phyloP scores from a whole-genome alignment of 2,888 invertebrate genomes.

The Euzophera pinguis region DNA sequence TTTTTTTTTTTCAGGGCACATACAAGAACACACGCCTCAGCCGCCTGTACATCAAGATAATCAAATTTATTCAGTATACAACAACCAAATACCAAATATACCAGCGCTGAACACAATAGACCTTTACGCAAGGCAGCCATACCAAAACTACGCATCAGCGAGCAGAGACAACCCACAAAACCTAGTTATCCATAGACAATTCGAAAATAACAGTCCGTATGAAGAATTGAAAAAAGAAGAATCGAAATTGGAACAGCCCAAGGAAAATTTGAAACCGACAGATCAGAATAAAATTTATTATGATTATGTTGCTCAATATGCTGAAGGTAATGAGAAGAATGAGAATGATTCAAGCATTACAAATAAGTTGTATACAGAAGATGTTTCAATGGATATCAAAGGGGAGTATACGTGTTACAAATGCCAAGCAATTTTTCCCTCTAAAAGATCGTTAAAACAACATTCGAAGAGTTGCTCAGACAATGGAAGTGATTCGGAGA shows the following conservation, averaged over 20 bases:
- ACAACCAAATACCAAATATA: slow-evolving; percentile 43
- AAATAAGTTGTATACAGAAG: slow-evolving; percentile 44
- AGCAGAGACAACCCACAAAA: slow-evolving; percentile 65
- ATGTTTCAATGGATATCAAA: slow-evolving; percentile 54
- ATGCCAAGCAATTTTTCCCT: slow-evolving; percentile 58
- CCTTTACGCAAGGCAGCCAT: slow-evolving; percentile 51
- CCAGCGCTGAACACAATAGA: slow-evolving; percentile 47
- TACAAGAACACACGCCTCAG: slow-evolving; percentile 35
- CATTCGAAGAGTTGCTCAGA: slow-evolving; percentile 54
- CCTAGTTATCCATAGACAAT: slow-evolving; percentile 60
- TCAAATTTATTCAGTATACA: slow-evolving; percentile 52
- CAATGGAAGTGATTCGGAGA: slow-evolving; percentile 40
- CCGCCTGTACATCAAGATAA: slow-evolving; percentile 37
- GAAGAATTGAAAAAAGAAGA: slow-evolving; percentile 51
- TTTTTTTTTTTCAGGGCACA: slow-evolving; percentile 49
- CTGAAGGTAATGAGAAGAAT: slow-evolving; percentile 29
- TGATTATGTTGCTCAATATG: slow-evolving; percentile 24
- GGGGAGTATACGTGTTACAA: slow-evolving; percentile 66
- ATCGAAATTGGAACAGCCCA: slow-evolving; percentile 50
- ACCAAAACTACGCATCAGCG: slow-evolving; percentile 42
- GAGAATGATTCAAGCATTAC: slow-evolving; percentile 40
- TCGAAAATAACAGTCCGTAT: slow-evolving; percentile 53
- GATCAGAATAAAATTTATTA: slow-evolving; percentile 60
- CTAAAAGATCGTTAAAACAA: slow-evolving; percentile 61
- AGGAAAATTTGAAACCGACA: slow-evolving; percentile 61